phyloP scores from a whole-genome alignment of 2,797 vertebrate genomes.

The Aldrovandia affinis region DNA sequence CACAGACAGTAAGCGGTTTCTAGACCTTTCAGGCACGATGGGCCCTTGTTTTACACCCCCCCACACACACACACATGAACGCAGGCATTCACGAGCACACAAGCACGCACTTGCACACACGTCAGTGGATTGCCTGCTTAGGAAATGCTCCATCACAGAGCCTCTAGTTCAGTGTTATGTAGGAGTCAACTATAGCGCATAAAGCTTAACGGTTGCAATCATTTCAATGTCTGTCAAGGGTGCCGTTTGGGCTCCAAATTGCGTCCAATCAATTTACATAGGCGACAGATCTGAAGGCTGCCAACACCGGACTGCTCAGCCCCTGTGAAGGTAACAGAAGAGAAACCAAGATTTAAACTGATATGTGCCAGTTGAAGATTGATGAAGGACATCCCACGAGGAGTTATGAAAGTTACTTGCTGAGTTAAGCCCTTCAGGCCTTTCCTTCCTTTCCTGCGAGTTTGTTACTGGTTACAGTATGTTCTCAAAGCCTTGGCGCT shows the following conservation, averaged over 20 bases:
- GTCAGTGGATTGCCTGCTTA: conserved; percentile 55
- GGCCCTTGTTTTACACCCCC: conserved; percentile 10
- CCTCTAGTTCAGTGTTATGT: conserved; percentile 57
- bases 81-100: background rate
- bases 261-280: conserved; percentile 64
- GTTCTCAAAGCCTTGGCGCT: background rate
- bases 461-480: too few species aligned
- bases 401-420: background rate
- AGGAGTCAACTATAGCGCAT: conserved; percentile 68
- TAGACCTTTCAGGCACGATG: conserved; percentile 39
- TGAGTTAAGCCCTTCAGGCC: background rate
- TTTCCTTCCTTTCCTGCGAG: too few species aligned
- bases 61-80: background rate
- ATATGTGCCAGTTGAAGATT: background rate
- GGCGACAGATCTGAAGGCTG: conserved; percentile 63
- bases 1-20: conserved; percentile 29
- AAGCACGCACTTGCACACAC: background rate
- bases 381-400: conserved; percentile 16
- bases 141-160: conserved; percentile 47
- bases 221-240: conserved; percentile 70
- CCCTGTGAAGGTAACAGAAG: conserved; percentile 23
- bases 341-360: conserved; percentile 47
- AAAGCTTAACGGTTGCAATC: conserved; percentile 70
- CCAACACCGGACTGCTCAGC: conserved; percentile 53
- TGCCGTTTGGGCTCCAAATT: conserved; percentile 62